phyloP scores from a whole-genome alignment of 2,888 invertebrate species.

The Polydesmus complanatus region DNA sequence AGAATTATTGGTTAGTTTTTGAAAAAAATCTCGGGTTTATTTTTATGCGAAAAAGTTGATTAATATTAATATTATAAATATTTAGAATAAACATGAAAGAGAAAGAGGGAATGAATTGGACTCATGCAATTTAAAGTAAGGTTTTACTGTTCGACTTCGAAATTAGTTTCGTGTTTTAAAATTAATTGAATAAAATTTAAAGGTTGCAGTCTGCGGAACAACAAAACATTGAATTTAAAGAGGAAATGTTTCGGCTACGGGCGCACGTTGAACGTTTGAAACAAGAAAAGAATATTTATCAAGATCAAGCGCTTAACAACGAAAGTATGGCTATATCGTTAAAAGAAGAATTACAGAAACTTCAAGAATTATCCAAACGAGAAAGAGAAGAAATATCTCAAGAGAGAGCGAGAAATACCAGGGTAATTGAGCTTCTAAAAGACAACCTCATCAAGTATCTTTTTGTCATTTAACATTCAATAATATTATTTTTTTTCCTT shows the following conservation, averaged over 20 bases:
- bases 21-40: neutral
- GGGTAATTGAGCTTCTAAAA: no score
- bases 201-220: slow-evolving; percentile 49
- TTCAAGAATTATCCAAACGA: slow-evolving; percentile 26
- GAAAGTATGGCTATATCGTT: slow-evolving; percentile 43
- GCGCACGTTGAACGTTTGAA: slow-evolving; percentile 48
- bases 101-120: neutral
- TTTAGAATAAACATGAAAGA: neutral
- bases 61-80: neutral
- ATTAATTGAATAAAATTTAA: neutral
- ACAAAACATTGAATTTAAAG: slow-evolving; percentile 48
- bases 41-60: neutral
- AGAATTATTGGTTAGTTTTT: slow-evolving; percentile 47
- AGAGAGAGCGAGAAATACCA: slow-evolving; percentile 27
- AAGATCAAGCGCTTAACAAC: slow-evolving; percentile 44
- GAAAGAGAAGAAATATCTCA: slow-evolving; percentile 36
- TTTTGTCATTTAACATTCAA: neutral
- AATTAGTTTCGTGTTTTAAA: neutral
- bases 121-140: slow-evolving; percentile 33
- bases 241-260: slow-evolving; percentile 50
- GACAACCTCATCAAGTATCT: no score
- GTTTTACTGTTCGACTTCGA: neutral
- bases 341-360: slow-evolving; percentile 28
- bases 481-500: neutral
- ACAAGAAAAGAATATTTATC: slow-evolving; percentile 40